Evolutionary conservation across 2,113 vertebrate genomes (phyloP).

Genomic region (Siniperca chuatsi): DNA sequence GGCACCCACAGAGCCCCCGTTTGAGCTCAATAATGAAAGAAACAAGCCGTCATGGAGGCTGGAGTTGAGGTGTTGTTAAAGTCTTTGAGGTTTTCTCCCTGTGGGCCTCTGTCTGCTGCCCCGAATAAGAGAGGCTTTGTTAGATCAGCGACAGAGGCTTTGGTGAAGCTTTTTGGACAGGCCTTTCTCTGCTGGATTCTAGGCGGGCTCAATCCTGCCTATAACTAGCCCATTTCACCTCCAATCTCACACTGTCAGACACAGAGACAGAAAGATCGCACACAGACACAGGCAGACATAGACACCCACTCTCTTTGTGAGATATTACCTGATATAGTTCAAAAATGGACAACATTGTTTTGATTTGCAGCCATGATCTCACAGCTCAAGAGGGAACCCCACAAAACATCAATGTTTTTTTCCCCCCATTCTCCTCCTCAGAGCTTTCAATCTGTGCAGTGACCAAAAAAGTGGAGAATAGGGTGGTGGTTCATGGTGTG

Average conservation of each 20-base stretch:
- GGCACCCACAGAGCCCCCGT: conserved; percentile 78
- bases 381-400: conserved; percentile 49
- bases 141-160: conserved; percentile 71
- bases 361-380: conserved; percentile 60
- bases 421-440: conserved; percentile 2
- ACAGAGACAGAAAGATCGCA: conserved; percentile 42
- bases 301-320: conserved; percentile 23
- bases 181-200: conserved; percentile 64
- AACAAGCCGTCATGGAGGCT: conserved; percentile 76
- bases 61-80: conserved; percentile 82
- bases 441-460: not conserved
- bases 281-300: conserved; percentile 30
- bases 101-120: conserved; percentile 78
- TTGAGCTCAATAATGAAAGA: conserved; percentile 80
- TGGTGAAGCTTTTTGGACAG: conserved; percentile 73
- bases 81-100: conserved; percentile 82
- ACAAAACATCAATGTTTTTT: conserved; percentile 13
- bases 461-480: not conserved
- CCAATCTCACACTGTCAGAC: conserved; percentile 55
- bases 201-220: conserved; percentile 48
- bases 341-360: not conserved
- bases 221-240: conserved; percentile 52
- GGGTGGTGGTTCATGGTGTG: not conserved
- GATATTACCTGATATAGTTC: conserved; percentile 17
- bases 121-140: conserved; percentile 80